Evolutionary conservation across 2,113 vertebrate species (phyloP).

Genomic region (Seriola quinqueradiata): DNA sequence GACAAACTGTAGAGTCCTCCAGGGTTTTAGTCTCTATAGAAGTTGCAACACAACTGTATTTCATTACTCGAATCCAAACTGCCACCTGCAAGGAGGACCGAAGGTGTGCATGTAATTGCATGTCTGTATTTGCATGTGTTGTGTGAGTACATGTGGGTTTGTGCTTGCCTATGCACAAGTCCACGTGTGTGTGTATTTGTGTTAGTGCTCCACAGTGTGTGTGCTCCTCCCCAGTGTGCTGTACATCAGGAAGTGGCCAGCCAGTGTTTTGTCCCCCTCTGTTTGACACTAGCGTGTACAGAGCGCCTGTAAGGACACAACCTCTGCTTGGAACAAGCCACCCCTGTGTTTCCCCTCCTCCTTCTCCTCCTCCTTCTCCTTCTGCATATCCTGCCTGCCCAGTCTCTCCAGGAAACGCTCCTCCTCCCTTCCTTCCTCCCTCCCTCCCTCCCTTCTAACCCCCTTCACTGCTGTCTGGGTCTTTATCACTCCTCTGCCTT

Average conservation of each 20-base stretch:
- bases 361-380: slow-evolving; percentile 65
- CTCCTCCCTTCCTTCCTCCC: slow-evolving; percentile 77
- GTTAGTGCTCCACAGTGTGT: neutral
- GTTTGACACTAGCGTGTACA: slow-evolving; percentile 70
- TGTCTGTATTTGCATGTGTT: slow-evolving; percentile 26
- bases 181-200: slow-evolving; percentile 12
- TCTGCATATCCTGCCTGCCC: slow-evolving; percentile 81
- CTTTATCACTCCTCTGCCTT: slow-evolving; percentile 75
- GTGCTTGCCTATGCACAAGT: neutral
- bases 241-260: slow-evolving; percentile 60
- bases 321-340: slow-evolving; percentile 78
- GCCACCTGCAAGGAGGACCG: slow-evolving; percentile 30
- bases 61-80: slow-evolving; percentile 61
- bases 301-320: slow-evolving; percentile 73
- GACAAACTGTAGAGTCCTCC: slow-evolving; percentile 56
- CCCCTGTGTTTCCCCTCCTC: slow-evolving; percentile 78
- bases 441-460: slow-evolving; percentile 46
- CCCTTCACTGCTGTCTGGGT: slow-evolving; percentile 67
- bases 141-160: slow-evolving; percentile 8
- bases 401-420: slow-evolving; percentile 81
- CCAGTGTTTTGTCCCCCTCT: slow-evolving; percentile 58
- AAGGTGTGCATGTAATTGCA: slow-evolving; percentile 35
- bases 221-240: slow-evolving; percentile 16
- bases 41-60: slow-evolving; percentile 56
- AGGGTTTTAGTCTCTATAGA: slow-evolving; percentile 59